A percentile compares a stretch with the other conserved stretches of the same genome.
phyloP scores from a whole-genome alignment of 2,797 vertebrate species.

The Parauchenoglanis punctatus region DNA sequence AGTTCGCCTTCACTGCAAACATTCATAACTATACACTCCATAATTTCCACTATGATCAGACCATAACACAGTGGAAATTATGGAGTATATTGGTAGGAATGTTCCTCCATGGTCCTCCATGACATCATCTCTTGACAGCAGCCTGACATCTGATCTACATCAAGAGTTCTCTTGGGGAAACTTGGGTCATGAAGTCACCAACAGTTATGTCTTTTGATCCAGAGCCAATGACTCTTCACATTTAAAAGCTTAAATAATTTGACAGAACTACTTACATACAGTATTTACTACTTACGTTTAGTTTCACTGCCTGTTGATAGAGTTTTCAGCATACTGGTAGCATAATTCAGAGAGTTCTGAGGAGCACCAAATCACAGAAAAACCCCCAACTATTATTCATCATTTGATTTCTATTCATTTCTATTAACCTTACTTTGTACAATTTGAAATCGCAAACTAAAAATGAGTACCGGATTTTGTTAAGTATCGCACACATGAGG shows the following conservation, averaged over 20 bases:
- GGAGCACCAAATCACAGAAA: not conserved
- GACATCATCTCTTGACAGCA: slow-evolving; percentile 64
- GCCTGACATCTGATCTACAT: slow-evolving; percentile 63
- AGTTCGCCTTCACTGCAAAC: slow-evolving; percentile 1
- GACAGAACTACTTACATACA: not conserved
- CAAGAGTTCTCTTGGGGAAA: slow-evolving; percentile 38
- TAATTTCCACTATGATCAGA: not conserved
- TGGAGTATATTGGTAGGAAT: slow-evolving; percentile 8
- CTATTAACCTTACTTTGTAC: too few relatives aligned
- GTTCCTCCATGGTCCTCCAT: slow-evolving; percentile 27
- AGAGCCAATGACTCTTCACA: slow-evolving; percentile 16
- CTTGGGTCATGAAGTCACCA: slow-evolving; percentile 46
- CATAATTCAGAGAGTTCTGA: slow-evolving; percentile 8
- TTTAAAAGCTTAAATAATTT: slow-evolving; percentile 2
- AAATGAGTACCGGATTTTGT: too few relatives aligned
- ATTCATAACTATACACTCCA: not conserved
- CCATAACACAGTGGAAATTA: slow-evolving; percentile 16
- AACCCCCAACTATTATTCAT: slow-evolving; percentile 34
- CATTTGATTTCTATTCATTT: not conserved
- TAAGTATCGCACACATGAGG: too few relatives aligned
- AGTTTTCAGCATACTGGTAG: slow-evolving; percentile 19
- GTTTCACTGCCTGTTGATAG: slow-evolving; percentile 9
- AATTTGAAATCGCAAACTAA: too few relatives aligned
- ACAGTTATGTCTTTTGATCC: slow-evolving; percentile 19
- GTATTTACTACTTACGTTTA: not conserved